Conservation (phyloP, 2,888 invertebrate genomes). For the Melipona bicolor region DNA sequence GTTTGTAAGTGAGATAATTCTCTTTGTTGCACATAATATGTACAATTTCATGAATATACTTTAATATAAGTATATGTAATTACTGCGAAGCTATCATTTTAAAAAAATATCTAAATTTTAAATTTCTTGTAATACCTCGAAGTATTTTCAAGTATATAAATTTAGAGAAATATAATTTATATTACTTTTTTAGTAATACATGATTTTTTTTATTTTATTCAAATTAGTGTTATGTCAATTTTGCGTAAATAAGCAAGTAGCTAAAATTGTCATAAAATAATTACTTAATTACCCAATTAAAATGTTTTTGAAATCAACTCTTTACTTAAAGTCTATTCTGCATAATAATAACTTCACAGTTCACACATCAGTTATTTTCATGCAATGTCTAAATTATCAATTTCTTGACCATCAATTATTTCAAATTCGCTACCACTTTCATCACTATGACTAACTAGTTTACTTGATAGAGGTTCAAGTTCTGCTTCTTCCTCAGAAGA, state of each 20-base stretch:
- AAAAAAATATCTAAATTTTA: conserved; percentile 32
- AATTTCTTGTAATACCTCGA: not conserved
- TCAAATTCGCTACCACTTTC: conserved; percentile 82
- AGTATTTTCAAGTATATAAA: not conserved
- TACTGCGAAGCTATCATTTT: conserved; percentile 55
- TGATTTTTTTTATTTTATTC: not conserved
- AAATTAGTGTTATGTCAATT: conserved; percentile 10
- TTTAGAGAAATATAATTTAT: conserved; percentile 8
- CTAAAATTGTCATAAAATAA: conserved; percentile 41
- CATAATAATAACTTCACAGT: conserved; percentile 59
- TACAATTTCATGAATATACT: conserved; percentile 49
- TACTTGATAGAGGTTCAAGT: conserved; percentile 72
- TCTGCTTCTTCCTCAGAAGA: conserved; percentile 80
- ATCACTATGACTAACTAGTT: conserved; percentile 75
- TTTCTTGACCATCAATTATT: conserved; percentile 80
- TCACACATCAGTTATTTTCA: conserved; percentile 52
- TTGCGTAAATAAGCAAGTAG: conserved; percentile 38
- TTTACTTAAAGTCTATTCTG: conserved; percentile 43
- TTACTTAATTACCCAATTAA: conserved; percentile 35
- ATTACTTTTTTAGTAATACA: conserved; percentile 3
- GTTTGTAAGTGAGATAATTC: conserved; percentile 40
- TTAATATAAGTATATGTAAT: conserved; percentile 47
- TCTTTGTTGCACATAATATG: conserved; percentile 50
- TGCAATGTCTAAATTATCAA: conserved; percentile 69
- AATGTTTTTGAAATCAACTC: conserved; percentile 37